Evolutionary conservation across 2,888 invertebrate species (phyloP), one percentile per base, ranked within the genome.

Genomic region (Hirtodrosophila duncani): DNA sequence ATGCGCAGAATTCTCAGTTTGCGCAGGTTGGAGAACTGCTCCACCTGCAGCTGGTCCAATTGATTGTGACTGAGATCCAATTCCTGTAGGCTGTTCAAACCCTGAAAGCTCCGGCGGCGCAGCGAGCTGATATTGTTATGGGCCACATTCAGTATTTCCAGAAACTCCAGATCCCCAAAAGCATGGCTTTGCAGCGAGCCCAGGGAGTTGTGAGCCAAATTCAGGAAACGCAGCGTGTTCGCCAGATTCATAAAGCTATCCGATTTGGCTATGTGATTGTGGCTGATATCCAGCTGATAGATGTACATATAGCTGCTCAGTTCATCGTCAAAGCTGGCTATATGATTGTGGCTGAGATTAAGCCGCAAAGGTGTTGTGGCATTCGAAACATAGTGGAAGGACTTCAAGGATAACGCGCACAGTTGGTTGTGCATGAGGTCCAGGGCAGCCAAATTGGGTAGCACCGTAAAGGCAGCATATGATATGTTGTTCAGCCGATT

Each of bases 361-460:
- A 96, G 87, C 5, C 91, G 90, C 67, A 96, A 88, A 16, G 92
- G 91, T 29, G 89, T 87, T 58, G 91, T 90, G 3, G 89, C 86
- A 60, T 90, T 89, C 3, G 93, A 92, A 16, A 92, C 89, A 81
- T 93, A 93, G 57, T 90, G 88, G 78, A 94, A 93, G 41, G 90
- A 89, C 72, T 89, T 90, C 67, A 93, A 87, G 10, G 91, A 91
- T 70, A 96, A 89, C 58, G 90, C 89, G 13, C 90, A 90, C 39
- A 96, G 87, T 69, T 91, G 90, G 84, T 96, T 96, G 71, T 91
- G 91, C 87, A 94, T 94, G 55, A 96, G 88, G 85, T 96, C 95
- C 46, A 97, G 88, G 78, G 92, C 91, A 63, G 92, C 91, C 68
- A 97, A 87, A 82, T 91, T 91, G 13, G 93, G 92, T 74, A 96